Conservation (phyloP, 2,797 vertebrate species). For the Zonotrichia albicollis region DNA sequence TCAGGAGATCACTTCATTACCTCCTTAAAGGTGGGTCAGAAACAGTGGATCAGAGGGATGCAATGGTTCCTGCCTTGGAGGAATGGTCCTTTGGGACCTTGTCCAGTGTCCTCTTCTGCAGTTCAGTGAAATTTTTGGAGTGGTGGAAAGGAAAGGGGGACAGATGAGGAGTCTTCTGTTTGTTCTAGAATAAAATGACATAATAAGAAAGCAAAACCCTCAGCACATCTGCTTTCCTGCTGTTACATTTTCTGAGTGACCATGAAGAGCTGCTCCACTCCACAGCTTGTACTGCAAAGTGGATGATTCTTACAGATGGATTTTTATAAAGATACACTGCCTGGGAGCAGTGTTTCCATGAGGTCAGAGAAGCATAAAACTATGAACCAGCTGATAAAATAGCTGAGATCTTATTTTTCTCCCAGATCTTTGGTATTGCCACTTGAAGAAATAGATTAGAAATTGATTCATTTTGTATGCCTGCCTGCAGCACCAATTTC, state of each 20-base stretch:
- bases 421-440: neutral
- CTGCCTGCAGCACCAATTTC: neutral
- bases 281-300: neutral
- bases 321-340: neutral
- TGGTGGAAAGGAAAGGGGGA: neutral
- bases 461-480: neutral
- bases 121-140: neutral
- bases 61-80: neutral
- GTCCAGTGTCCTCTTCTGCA: neutral
- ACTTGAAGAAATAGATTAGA: conserved; percentile 3
- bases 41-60: neutral
- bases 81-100: neutral
- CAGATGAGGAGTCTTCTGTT: neutral
- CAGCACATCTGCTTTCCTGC: neutral
- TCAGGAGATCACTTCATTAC: neutral
- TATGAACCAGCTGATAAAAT: neutral
- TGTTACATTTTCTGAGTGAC: neutral
- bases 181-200: neutral
- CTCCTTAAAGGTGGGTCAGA: neutral
- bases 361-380: neutral
- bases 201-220: neutral
- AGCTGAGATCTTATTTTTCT: neutral
- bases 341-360: neutral
- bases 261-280: neutral
- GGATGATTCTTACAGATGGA: neutral